These are phyloP conservation scores for Diadumene lineata DNA, from an alignment of 92 coral and sea anemone genomes.

Conservation along the genomic window DNA sequence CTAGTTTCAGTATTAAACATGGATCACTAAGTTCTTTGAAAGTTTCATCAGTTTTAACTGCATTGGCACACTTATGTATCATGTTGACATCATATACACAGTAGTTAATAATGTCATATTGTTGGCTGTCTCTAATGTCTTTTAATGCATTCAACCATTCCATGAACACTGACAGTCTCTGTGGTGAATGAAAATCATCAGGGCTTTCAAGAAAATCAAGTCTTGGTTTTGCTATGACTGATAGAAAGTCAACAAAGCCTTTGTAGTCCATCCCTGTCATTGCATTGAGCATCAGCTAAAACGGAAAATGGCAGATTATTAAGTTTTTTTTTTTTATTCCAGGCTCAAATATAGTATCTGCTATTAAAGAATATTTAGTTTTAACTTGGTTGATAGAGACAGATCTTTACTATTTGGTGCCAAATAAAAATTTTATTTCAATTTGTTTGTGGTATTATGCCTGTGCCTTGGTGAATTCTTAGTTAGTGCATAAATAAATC, in stretches of 20 bases:
- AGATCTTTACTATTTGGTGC: too few relatives aligned
- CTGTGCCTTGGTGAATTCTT: too few relatives aligned
- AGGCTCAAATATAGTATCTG: too few relatives aligned
- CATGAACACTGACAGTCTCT: conserved; percentile 27
- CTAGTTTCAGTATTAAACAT: conserved; percentile 18
- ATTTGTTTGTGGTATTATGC: too few relatives aligned
- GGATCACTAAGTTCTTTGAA: conserved; percentile 33
- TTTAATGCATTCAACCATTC: conserved; percentile 52
- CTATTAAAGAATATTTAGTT: too few relatives aligned
- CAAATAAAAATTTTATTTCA: too few relatives aligned
- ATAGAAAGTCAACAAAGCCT: conserved; percentile 70
- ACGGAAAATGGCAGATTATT: background rate
- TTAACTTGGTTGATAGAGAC: too few relatives aligned
- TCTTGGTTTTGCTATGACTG: conserved; percentile 61
- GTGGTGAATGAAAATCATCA: conserved; percentile 1
- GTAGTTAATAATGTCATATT: conserved; percentile 29
- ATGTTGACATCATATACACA: conserved; percentile 63
- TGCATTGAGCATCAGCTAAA: conserved; percentile 81
- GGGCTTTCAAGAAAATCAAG: conserved; percentile 25
- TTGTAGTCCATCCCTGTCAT: conserved; percentile 80
- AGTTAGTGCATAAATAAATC: too few relatives aligned
- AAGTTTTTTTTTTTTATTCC: too few relatives aligned
- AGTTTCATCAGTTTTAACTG: conserved; percentile 35
- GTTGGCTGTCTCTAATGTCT: conserved; percentile 5
- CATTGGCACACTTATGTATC: conserved; percentile 38